Base-by-base conservation (phyloP, 2,113 vertebrate genomes). In the Hippocampus guttulatus region DNA sequence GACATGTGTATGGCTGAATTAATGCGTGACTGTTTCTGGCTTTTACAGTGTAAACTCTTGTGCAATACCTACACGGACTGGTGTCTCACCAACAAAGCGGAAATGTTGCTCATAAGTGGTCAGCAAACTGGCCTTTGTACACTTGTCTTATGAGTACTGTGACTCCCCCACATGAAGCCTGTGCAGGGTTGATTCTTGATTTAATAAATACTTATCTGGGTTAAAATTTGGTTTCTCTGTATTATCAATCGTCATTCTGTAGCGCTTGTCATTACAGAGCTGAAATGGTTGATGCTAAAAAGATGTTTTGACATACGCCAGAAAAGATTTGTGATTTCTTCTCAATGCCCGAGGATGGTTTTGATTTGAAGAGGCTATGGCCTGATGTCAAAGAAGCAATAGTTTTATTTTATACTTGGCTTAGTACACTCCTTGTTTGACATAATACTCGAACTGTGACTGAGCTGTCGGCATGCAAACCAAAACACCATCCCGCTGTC, bases 31-130 rank as follows among this genome's bases (percentile, higher is more conserved):
- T 61, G 54, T 75, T 41, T 62, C 54, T 25, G 76, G 86, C 83
- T 89, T 84, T 85, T 88, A 84, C 76, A 70, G 70, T 87, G 81
- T 88, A 85, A 84, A 80, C 52, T 20, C 78, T 76, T 84, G 86
- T 89, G 87, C 87, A 90, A 86, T 88, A 90, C 81, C 64, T 74
- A 74, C 83, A 79, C 75, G 70, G 66, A 80, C 81, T 74, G 54
- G 57, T 65, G 12, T 75, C 33, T 82, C 70, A n/a, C 23, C 68
- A 75, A 74, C 64, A 72, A 75, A 70, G 15, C 43, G 0, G 21
- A 49, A 64, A 55, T 6, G 52, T 81, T 76, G 71, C 70, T 71
- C 70, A 61, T 41, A 27, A 75, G 23, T 72, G 7, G 12, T 77
- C 70, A 60, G 14, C 58, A 47, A 64, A 75, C 74, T 77, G 54